Evolutionary conservation across 2,797 vertebrate species (phyloP), one percentile per base, ranked within the genome.

Genomic region (Poeciliopsis turneri): DNA sequence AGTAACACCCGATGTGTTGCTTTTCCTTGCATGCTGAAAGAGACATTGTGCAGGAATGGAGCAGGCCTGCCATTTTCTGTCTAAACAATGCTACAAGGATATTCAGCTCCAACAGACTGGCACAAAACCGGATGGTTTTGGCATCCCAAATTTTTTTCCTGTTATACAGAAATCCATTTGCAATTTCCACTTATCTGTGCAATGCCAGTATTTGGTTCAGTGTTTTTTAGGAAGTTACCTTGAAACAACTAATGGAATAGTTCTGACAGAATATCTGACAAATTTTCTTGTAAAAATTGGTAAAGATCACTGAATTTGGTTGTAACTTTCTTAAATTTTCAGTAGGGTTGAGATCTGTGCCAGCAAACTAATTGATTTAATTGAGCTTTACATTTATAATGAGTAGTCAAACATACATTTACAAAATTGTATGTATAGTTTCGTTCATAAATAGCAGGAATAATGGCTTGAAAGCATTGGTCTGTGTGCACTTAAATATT

Each of bases 21-120:
- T 82, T 73, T 85, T 41, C 47, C 45, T 85, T 36, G 6, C 78
- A n/a, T 47, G 82, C 80, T 82, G 82, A 78, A 86, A 84, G 64
- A 86, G 75, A 82, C 72, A 41, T 57, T 70, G 66, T 80, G 72
- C 13, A 36, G 51, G 76, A 23, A 41, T 49, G 46, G 76, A 80
- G 82, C 36, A 47, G 10, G 41, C 51, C 82, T 45, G 1, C 66
- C 74, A 51, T 81, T 84, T 75, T 74, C 72, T 74, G 80, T 80
- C 41, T 47, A 30, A 25, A 61, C 66, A 75, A 18, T 64, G 41
- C 79, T 87, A 79, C 59, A 79, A 28, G 78, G 71, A 75, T 82
- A 87, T 77, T 55, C 20, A 45, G 41, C 53, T 68, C 74, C 73
- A 78, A 16, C 61, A 79, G 84, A 74, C 75, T 88, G 66, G 43